Conservation (phyloP, 2,888 invertebrate species). For the Diogma glabrata region DNA sequence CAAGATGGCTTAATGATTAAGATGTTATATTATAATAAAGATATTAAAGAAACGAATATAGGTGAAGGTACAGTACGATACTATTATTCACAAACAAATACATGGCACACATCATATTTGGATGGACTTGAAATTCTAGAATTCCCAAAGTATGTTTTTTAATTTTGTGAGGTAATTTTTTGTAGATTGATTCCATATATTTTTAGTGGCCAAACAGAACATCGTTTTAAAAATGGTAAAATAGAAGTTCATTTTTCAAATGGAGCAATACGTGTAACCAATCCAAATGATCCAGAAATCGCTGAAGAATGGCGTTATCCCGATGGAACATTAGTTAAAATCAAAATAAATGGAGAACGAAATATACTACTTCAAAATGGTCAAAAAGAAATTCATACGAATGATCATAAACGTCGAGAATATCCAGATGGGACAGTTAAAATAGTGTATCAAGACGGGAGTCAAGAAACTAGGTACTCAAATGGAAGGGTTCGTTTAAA, state of each 20-base stretch:
- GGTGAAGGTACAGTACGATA: conserved; percentile 69
- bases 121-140: conserved; percentile 80
- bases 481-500: conserved; percentile 79
- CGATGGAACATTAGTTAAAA: conserved; percentile 60
- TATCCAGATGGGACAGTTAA: conserved; percentile 91
- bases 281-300: conserved; percentile 48
- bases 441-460: conserved; percentile 76
- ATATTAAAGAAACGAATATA: conserved; percentile 71
- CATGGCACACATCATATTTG: conserved; percentile 74
- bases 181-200: neutral
- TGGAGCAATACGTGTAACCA: conserved; percentile 59
- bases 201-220: conserved; percentile 74
- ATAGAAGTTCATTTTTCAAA: conserved; percentile 72
- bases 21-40: conserved; percentile 74
- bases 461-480: conserved; percentile 82
- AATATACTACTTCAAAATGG: conserved; percentile 72
- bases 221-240: conserved; percentile 64
- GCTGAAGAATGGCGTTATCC: conserved; percentile 67
- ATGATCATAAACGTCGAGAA: conserved; percentile 73
- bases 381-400: conserved; percentile 77
- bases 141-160: conserved; percentile 61
- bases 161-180: neutral
- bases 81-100: conserved; percentile 70
- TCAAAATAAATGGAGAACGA: conserved; percentile 58
- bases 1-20: conserved; percentile 53